Evolutionary conservation across 2,797 vertebrate genomes (phyloP).

Genomic region (Graptemys geographica): DNA sequence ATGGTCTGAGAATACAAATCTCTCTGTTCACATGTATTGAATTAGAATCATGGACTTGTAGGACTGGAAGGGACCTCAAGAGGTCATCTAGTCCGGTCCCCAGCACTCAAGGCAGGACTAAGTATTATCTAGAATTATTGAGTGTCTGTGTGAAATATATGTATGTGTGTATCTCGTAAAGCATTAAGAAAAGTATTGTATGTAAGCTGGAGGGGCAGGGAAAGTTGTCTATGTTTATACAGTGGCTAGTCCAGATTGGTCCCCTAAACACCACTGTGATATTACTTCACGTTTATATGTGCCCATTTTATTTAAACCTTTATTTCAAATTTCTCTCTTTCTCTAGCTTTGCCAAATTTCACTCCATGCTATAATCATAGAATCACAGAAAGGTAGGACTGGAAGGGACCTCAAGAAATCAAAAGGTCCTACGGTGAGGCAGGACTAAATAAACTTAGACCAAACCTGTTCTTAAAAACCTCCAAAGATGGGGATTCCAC

Average conservation of each 20-base stretch:
- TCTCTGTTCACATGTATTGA: slow-evolving; percentile 53
- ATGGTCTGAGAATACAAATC: slow-evolving; percentile 50
- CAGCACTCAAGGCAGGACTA: too few species aligned
- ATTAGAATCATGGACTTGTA: not conserved
- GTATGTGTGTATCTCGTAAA: slow-evolving; percentile 60
- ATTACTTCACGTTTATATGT: not conserved
- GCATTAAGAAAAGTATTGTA: not conserved
- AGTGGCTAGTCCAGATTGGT: not conserved
- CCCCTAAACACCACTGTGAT: not conserved
- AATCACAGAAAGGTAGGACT: not conserved
- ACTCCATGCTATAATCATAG: not conserved
- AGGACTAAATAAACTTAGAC: not conserved
- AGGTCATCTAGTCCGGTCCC: too few species aligned
- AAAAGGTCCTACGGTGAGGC: not conserved
- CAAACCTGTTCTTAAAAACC: not conserved
- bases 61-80: too few species aligned
- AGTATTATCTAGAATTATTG: not conserved
- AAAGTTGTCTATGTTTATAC: slow-evolving; percentile 11
- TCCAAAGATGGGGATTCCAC: not conserved
- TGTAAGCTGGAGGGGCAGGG: slow-evolving; percentile 39
- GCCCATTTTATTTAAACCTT: not conserved
- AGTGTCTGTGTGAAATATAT: slow-evolving; percentile 43
- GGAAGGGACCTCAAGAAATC: not conserved
- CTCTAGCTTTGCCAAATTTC: not conserved
- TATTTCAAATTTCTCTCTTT: not conserved